phyloP scores from a whole-genome alignment of 2,113 vertebrate species.

The Taurulus bubalis region DNA sequence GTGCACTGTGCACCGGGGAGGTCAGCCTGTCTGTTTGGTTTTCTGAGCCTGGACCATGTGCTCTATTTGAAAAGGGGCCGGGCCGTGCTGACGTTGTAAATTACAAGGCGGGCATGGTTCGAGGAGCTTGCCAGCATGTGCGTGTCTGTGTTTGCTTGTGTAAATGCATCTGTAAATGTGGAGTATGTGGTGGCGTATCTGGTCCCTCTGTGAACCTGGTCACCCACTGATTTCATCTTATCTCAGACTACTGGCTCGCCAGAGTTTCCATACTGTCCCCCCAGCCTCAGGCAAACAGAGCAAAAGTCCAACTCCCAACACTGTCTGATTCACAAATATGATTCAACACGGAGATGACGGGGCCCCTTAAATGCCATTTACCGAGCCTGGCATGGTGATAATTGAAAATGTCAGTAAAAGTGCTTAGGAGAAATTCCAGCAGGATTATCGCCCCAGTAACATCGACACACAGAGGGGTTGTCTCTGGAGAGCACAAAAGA shows the following conservation, averaged over 20 bases:
- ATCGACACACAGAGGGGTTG: conserved; percentile 79
- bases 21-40: conserved; percentile 78
- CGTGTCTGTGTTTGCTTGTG: conserved; percentile 23
- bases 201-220: conserved; percentile 41
- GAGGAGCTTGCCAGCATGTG: conserved; percentile 32
- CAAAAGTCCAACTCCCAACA: conserved; percentile 52
- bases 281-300: conserved; percentile 51
- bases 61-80: conserved; percentile 67
- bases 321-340: conserved; percentile 79
- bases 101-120: conserved; percentile 61
- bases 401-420: conserved; percentile 85
- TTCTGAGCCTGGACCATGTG: conserved; percentile 67
- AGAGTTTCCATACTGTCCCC: conserved; percentile 28
- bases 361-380: conserved; percentile 80
- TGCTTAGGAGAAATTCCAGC: conserved; percentile 82
- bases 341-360: conserved; percentile 76
- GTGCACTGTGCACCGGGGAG: conserved; percentile 69
- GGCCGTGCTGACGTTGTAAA: conserved; percentile 72
- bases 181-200: not conserved
- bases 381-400: conserved; percentile 78
- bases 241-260: conserved; percentile 23
- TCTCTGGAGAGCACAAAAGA: conserved; percentile 80
- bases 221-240: conserved; percentile 42
- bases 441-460: conserved; percentile 85
- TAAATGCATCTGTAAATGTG: conserved; percentile 17